phyloP scores from a whole-genome alignment of 2,797 vertebrate species.

The Peromyscus attwateri region DNA sequence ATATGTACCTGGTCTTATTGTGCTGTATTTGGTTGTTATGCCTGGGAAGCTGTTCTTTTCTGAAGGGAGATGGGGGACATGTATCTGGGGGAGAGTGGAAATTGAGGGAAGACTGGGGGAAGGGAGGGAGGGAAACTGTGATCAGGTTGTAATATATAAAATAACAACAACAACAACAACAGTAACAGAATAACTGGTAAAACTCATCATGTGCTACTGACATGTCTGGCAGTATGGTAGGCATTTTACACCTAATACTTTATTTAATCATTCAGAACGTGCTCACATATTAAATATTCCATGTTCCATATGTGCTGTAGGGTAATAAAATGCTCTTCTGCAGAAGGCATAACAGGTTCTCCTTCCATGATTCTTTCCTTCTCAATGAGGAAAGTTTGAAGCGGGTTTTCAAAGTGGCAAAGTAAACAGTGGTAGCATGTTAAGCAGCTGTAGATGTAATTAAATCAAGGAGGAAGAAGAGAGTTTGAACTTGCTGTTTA shows the following conservation, averaged over 20 bases:
- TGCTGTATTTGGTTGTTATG: not conserved
- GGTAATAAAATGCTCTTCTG: not conserved
- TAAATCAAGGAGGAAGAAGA: not conserved
- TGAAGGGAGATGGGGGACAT: not conserved
- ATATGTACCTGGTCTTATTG: not conserved
- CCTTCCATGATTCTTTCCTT: conserved; percentile 12
- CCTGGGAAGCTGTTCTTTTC: not conserved
- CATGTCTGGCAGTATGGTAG: not conserved
- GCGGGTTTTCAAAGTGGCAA: not conserved
- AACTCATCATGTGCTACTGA: not conserved
- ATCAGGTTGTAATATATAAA: not conserved
- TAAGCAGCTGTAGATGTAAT: not conserved
- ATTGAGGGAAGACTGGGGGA: not conserved
- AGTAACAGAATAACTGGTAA: not conserved
- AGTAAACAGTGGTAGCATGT: not conserved
- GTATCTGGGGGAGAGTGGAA: not conserved
- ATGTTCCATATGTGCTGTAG: not conserved
- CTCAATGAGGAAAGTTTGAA: not conserved
- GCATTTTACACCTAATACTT: not conserved
- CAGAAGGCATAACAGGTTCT: not conserved
- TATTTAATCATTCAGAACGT: not conserved
- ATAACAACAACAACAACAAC: not conserved
- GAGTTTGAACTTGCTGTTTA: too few species aligned
- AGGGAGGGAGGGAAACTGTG: not conserved
- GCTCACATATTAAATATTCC: not conserved